Evolutionary conservation across 2,797 vertebrate genomes (phyloP).

Genomic region (Parotocinclus haroldoi): DNA sequence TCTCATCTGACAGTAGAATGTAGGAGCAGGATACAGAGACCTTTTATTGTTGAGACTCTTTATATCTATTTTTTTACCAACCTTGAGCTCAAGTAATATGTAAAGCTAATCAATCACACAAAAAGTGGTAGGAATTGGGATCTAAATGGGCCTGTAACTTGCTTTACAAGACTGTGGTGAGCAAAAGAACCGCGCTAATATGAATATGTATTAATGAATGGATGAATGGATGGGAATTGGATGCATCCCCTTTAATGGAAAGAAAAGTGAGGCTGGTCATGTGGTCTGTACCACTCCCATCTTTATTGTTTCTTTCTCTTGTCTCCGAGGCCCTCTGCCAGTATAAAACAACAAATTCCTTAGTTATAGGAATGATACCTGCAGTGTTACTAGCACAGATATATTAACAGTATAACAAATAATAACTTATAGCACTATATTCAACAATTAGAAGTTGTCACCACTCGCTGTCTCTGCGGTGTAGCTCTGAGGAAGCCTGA

Average conservation of each 20-base stretch:
- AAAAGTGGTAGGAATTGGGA: constrained; percentile 36
- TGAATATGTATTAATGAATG: constrained; percentile 20
- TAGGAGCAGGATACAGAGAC: constrained; percentile 86
- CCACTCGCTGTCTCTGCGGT: constrained; percentile 69
- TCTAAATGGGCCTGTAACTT: constrained; percentile 36
- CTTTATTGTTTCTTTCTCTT: constrained; percentile 28
- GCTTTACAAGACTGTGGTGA: constrained; percentile 16
- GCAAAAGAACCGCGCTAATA: constrained; percentile 7
- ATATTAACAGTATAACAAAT: constrained; percentile 70
- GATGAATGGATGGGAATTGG: neutral
- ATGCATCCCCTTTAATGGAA: constrained; percentile 47
- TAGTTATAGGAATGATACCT: constrained; percentile 69
- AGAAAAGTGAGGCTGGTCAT: constrained; percentile 67
- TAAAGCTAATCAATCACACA: constrained; percentile 55
- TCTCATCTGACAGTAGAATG: constrained; percentile 99
- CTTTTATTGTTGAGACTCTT: constrained; percentile 75
- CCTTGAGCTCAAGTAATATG: constrained; percentile 65
- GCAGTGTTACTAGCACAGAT: constrained; percentile 67
- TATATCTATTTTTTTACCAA: constrained; percentile 50
- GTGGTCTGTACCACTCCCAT: constrained; percentile 48
- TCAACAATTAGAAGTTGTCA: constrained; percentile 68
- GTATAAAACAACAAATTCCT: constrained; percentile 74
- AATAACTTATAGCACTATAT: constrained; percentile 80
- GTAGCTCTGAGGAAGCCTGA: constrained; percentile 53
- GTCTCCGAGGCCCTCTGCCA: constrained; percentile 66